Conservation (phyloP, 2,797 vertebrate genomes). For the Luscinia megarhynchos region DNA sequence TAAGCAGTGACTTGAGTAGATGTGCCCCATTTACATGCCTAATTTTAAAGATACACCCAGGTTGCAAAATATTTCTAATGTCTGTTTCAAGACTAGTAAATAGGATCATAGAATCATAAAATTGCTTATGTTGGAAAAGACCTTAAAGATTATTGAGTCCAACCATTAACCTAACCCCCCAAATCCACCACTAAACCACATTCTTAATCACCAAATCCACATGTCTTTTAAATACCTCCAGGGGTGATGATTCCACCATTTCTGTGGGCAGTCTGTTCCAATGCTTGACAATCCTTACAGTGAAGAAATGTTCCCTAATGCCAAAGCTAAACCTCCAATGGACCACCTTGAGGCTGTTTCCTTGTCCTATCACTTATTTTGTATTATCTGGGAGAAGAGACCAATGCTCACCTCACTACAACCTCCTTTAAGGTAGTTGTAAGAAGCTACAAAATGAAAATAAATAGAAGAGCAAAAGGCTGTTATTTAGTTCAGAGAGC, state of each 20-base stretch:
- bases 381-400: not conserved
- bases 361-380: not conserved
- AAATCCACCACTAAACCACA: not conserved
- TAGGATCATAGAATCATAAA: not conserved
- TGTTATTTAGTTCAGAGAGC: not conserved
- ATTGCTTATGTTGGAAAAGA: not conserved
- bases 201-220: not conserved
- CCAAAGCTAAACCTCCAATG: not conserved
- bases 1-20: not conserved
- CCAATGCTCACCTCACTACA: not conserved
- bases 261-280: not conserved
- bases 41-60: not conserved
- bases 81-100: not conserved
- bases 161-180: not conserved
- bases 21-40: not conserved
- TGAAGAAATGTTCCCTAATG: not conserved
- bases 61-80: not conserved
- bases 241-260: not conserved
- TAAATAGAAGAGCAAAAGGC: not conserved
- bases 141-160: not conserved
- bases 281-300: fast-evolving
- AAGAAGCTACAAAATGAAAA: not conserved
- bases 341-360: not conserved
- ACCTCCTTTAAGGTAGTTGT: not conserved
- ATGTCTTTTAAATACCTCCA: not conserved